Evolutionary conservation across 2,888 invertebrate genomes (phyloP), one percentile per base, ranked within the genome.

Genomic region (Melinopterus prodromus): DNA sequence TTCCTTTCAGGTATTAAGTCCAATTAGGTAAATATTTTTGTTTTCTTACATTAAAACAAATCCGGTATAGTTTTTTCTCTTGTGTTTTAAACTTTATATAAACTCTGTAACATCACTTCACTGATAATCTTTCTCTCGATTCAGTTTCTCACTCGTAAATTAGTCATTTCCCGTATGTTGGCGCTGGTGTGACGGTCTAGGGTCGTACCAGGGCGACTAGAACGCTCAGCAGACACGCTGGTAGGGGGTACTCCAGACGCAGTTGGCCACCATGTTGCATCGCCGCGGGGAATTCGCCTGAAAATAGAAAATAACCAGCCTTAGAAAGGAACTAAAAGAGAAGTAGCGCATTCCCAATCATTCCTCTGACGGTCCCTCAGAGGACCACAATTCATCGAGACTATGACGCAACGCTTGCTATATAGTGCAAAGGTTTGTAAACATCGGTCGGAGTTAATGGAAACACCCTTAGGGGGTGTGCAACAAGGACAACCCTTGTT

Each of bases 281-380:
- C 72, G 96, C 96, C 77, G 96, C 96, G 84, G 96, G 96, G 89
- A 96, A 94, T 89, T 96, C 96, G 83, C 95, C 95, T 95, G 92
- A 82, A 90, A 89, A 81, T 84, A 86, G 83, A 84, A 83, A 80
- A 74, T 36, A 74, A n/a, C 35, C 35, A 26, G 1, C 71, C 14
- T 71, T 71, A 71, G 71, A 15, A 15, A n/a, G 7, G 71, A 15
- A 71, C 26, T 26, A 26, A 16, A 9, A 15, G 71, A 6, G 71
- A 14, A 14, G 26, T 26, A 71, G 26, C 16, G 71, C 71, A 71
- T n/a, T 71, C 71, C 71, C 71, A 71, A 71, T 71, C 71, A 71
- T 53, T 53, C 53, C 12, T 53, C 9, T 53, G 53, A 53, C 53
- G 53, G 12, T 53, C 7, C 5, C 53, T 6, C 53, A 12, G 53